Evolutionary conservation across 2,888 invertebrate genomes (phyloP), one percentile per base, ranked within the genome.

Genomic region (Eupithecia tripunctaria): DNA sequence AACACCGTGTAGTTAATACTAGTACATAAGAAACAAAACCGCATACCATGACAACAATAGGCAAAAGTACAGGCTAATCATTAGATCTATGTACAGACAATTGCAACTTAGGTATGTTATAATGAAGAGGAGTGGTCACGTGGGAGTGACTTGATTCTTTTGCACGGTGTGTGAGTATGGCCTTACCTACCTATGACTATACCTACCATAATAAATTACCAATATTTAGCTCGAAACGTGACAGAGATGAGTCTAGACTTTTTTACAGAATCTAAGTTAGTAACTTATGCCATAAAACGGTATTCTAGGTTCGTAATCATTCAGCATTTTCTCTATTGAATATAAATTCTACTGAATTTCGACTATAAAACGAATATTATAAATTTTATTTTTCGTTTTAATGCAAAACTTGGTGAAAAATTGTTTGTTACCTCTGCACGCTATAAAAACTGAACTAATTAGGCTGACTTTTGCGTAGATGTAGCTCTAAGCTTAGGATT

Each of bases 101-200:
- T 86, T 80, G 83, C 81, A 69, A 71, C 70, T 56, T 77, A 77
- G 82, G 81, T 79, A 79, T 71, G 76, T 81, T 71, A 72, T 88
- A 86, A 84, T 85, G 82, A 79, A 83, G 87, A 86, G 92, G 92
- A 91, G 92, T 87, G 85, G 85, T 80, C 79, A 80, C 68, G 83
- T 90, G 89, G 93, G 92, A 90, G 92, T 90, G 89, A 85, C 85
- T 86, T 74, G 69, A 73, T 78, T 83, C 82, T 85, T 85, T 82
- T 84, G 82, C 87, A 89, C 87, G 91, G 87, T 89, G 74, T 73
- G 73, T 90, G 89, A 84, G 76, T 88, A 88, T 83, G 74, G 75
- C 81, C 76, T 80, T 80, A 74, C 71, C 78, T 64, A 63, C 27
- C 27, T 59, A 56, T 56, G 15, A 18, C 32, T 8, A n/a, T n/a